phyloP scores from a whole-genome alignment of 2,888 invertebrate species.

The Apocheima hispidaria region DNA sequence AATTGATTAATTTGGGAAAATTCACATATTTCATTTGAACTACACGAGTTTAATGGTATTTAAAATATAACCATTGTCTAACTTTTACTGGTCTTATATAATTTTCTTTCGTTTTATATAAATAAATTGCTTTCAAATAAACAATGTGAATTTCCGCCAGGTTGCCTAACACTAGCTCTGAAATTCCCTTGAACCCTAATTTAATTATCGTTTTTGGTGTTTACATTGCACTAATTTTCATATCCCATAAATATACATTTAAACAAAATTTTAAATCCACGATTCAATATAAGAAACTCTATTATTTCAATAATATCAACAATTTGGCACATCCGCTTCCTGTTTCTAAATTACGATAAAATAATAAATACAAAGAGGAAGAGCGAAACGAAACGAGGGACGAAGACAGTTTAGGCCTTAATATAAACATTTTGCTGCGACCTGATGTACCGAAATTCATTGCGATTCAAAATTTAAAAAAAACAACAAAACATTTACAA shows the following conservation, averaged over 20 bases:
- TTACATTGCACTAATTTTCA: slow-evolving; percentile 71
- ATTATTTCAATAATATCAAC: slow-evolving; percentile 72
- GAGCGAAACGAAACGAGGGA: slow-evolving; percentile 44
- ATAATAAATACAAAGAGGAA: slow-evolving; percentile 52
- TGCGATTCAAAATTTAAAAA: no score
- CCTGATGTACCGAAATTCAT: slow-evolving; percentile 1
- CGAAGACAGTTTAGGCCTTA: slow-evolving; percentile 39
- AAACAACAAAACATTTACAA: no score
- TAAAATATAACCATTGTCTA: background rate
- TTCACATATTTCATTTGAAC: slow-evolving; percentile 31
- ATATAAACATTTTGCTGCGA: slow-evolving; percentile 35
- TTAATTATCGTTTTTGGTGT: slow-evolving; percentile 76
- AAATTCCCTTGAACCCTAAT: slow-evolving; percentile 58
- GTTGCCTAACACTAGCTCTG: slow-evolving; percentile 52
- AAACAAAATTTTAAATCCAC: slow-evolving; percentile 52
- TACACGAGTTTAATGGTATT: no score
- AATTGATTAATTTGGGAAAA: slow-evolving; percentile 37
- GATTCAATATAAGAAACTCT: slow-evolving; percentile 64
- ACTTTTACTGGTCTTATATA: background rate
- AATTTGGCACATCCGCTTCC: slow-evolving; percentile 82
- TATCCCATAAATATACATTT: slow-evolving; percentile 55
- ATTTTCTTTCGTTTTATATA: background rate
- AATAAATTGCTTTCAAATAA: slow-evolving; percentile 12
- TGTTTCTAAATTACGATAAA: slow-evolving; percentile 68
- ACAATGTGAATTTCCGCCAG: slow-evolving; percentile 39